These are phyloP conservation scores for Parazoanthus darwini DNA, from an alignment of 92 coral and sea anemone genomes.

Conservation along the genomic window DNA sequence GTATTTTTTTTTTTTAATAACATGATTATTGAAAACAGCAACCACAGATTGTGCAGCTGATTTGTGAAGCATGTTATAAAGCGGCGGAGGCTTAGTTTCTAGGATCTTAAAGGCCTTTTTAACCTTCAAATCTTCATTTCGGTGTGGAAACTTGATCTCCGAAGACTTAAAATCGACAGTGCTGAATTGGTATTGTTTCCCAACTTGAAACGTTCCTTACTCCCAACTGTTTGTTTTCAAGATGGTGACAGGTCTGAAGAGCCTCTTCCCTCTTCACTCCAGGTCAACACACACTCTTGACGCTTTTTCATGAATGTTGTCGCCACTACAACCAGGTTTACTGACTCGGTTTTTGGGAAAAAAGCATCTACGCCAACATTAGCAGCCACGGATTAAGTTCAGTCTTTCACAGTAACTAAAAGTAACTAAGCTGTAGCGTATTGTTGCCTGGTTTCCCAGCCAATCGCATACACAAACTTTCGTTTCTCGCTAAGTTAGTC, in stretches of 20 bases:
- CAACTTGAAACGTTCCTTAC: not conserved
- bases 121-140: not conserved
- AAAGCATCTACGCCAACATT: no score
- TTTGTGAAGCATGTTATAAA: not conserved
- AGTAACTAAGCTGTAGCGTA: no score
- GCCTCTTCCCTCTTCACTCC: not conserved
- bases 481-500: no score
- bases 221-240: not conserved
- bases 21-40: no score
- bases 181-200: not conserved
- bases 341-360: not conserved
- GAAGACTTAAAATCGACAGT: not conserved
- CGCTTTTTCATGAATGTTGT: not conserved
- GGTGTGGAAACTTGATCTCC: not conserved
- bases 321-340: constrained; percentile 1
- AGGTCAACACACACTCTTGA: not conserved
- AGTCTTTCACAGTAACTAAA: no score
- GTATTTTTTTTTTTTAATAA: no score
- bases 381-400: no score
- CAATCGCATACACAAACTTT: no score
- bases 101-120: not conserved
- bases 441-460: no score
- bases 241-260: constrained; percentile 8
- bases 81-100: not conserved
- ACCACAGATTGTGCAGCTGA: not conserved